Percentiles rank a stretch among this genome's conserved stretches.
Conservation (phyloP, 1,140 invertebrate species). For the Drosophila jambulina region DNA sequence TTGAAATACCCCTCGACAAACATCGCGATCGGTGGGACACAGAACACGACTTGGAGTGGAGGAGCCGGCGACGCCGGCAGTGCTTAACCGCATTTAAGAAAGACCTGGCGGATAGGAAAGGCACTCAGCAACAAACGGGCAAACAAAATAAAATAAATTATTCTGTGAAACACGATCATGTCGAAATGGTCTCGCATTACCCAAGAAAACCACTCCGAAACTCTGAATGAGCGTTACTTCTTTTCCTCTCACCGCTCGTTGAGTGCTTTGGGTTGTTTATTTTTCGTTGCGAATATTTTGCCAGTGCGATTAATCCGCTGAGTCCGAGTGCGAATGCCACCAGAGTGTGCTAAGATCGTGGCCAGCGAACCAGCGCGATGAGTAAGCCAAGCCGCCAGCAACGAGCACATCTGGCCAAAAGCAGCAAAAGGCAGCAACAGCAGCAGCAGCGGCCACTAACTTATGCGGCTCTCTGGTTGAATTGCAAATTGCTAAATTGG, state of each 20-base stretch:
- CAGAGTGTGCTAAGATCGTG: constrained; percentile 65
- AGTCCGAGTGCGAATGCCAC: constrained; percentile 42
- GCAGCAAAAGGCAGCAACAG: constrained; percentile 36
- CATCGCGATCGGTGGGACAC: constrained; percentile 13
- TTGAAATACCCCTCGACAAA: neutral
- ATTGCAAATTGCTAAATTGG: constrained; percentile 76
- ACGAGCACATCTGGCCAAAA: constrained; percentile 72
- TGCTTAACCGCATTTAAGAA: constrained; percentile 81
- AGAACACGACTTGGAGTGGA: constrained; percentile 30
- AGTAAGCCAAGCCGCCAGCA: constrained; percentile 55
- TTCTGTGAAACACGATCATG: constrained; percentile 78
- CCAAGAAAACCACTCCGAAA: constrained; percentile 59
- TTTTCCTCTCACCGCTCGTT: neutral
- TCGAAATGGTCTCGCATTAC: constrained; percentile 77
- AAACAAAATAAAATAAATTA: constrained; percentile 70
- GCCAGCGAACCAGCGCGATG: constrained; percentile 74
- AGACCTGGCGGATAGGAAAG: constrained; percentile 43
- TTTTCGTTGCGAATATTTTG: constrained; percentile 18
- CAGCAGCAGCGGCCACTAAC: constrained; percentile 50
- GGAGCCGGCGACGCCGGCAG: constrained; percentile 36
- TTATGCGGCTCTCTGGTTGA: constrained; percentile 67
- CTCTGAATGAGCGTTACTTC: constrained; percentile 41
- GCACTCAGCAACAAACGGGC: constrained; percentile 35
- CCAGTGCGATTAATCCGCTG: constrained; percentile 18
- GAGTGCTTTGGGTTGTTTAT: constrained; percentile 18